Percentiles rank a stretch among this genome's conserved stretches.
Conservation (phyloP, 1,140 invertebrate species). For the Drosophila elegans region DNA sequence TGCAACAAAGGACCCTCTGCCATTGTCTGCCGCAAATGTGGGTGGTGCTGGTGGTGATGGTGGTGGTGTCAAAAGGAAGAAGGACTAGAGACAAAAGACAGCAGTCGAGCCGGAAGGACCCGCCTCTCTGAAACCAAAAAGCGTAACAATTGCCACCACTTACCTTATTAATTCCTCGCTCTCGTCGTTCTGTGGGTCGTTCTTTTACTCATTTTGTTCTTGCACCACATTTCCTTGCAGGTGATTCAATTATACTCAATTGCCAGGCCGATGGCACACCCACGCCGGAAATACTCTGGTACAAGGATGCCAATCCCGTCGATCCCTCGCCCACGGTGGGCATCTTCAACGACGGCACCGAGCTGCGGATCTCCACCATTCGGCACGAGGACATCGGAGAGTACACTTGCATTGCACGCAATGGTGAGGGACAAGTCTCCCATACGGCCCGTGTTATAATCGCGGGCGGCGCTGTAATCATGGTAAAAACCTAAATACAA, state of each 20-base stretch:
- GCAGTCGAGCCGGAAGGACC: conserved; percentile 20
- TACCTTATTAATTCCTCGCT: conserved; percentile 69
- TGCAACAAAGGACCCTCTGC: conserved; percentile 54
- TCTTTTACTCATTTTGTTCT: conserved; percentile 1
- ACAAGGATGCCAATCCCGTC: conserved; percentile 95
- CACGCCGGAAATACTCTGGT: conserved; percentile 95
- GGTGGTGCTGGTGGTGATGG: background rate
- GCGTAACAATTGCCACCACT: conserved; percentile 71
- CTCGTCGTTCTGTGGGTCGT: conserved; percentile 9
- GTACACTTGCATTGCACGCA: conserved; percentile 97
- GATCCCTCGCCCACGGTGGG: conserved; percentile 93
- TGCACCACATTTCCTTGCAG: conserved; percentile 84
- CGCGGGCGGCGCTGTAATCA: conserved; percentile 93
- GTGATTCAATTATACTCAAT: conserved; percentile 97
- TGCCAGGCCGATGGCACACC: conserved; percentile 97
- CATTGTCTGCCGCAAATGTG: conserved; percentile 64
- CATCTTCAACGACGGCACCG: conserved; percentile 96
- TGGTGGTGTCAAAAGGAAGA: conserved; percentile 16
- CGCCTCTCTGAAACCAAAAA: conserved; percentile 37
- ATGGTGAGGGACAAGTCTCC: conserved; percentile 96
- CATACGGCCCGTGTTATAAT: conserved; percentile 97
- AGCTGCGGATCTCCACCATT: conserved; percentile 95
- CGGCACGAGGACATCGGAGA: conserved; percentile 96
- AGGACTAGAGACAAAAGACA: conserved; percentile 10
- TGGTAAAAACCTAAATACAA: conserved; percentile 86